Evolutionary conservation across 1,140 invertebrate genomes (phyloP).

Genomic region (Aphelenchoides besseyi): DNA sequence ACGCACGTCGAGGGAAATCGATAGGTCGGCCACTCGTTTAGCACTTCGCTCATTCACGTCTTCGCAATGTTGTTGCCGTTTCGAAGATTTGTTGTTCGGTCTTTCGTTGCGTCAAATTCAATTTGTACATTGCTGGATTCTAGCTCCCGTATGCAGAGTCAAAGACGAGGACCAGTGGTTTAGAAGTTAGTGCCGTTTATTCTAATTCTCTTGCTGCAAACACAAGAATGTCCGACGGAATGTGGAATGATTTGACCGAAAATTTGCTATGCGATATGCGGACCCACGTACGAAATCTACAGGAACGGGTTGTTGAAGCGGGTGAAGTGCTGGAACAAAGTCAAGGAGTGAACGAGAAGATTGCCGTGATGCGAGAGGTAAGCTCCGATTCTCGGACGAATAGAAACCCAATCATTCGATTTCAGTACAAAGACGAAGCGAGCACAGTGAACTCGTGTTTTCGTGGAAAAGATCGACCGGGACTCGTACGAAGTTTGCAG

Average conservation of each 20-base stretch:
- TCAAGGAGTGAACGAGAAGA: constrained; percentile 15
- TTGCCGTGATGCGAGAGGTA: constrained; percentile 27
- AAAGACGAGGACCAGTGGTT: no score
- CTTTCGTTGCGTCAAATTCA: no score
- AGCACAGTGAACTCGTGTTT: constrained; percentile 17
- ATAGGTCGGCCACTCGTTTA: no score
- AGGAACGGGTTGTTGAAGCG: constrained; percentile 14
- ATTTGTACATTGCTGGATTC: no score
- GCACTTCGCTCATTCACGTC: no score
- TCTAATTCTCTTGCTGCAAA: constrained; percentile 1
- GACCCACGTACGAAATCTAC: neutral
- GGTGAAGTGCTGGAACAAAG: constrained; percentile 10
- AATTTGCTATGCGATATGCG: constrained; percentile 10
- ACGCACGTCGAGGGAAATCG: no score
- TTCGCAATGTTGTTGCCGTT: no score
- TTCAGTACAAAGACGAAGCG: constrained; percentile 29
- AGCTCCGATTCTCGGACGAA: neutral
- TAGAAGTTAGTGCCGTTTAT: no score
- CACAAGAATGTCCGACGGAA: neutral
- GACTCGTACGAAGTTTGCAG: constrained; percentile 21
- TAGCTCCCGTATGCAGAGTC: no score
- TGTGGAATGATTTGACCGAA: constrained; percentile 6
- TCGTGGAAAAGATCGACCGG: constrained; percentile 16
- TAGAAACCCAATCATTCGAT: neutral
- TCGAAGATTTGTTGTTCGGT: no score